Evolutionary conservation across 2,113 vertebrate species (phyloP).

Genomic region (Sisor rabdophorus): DNA sequence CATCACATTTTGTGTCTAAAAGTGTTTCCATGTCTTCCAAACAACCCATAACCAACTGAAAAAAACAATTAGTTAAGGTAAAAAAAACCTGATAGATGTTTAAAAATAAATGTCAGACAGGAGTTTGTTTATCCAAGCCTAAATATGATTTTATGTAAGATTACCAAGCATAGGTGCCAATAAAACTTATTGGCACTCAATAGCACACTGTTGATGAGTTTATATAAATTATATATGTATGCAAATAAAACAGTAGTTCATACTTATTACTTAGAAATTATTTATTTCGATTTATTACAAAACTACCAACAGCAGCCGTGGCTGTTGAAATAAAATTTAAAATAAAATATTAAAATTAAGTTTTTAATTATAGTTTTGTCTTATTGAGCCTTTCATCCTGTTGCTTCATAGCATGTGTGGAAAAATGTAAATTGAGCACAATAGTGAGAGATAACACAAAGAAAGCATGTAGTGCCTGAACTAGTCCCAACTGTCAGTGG

Average conservation of each 20-base stretch:
- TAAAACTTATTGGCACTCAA: no score
- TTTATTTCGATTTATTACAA: not conserved
- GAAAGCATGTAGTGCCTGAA: not conserved
- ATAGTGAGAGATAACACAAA: not conserved
- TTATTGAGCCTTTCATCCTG: not conserved
- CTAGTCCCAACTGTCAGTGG: constrained; percentile 4
- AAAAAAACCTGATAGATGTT: not conserved
- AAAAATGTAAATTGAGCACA: not conserved
- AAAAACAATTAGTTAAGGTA: no score
- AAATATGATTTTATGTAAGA: not conserved
- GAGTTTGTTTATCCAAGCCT: not conserved
- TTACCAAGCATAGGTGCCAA: not conserved
- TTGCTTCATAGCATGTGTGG: not conserved
- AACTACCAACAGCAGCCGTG: not conserved
- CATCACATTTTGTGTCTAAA: not conserved
- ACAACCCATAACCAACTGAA: not conserved
- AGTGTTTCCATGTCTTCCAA: not conserved
- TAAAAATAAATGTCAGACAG: not conserved
- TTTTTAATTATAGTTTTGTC: not conserved
- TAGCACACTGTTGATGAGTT: no score
- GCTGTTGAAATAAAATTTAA: not conserved
- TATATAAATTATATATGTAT: no score
- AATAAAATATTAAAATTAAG: not conserved
- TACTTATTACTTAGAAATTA: no score
- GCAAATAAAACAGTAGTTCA: no score